Base-by-base conservation (phyloP, 2,113 vertebrate species). In the Chitala chitala region DNA sequence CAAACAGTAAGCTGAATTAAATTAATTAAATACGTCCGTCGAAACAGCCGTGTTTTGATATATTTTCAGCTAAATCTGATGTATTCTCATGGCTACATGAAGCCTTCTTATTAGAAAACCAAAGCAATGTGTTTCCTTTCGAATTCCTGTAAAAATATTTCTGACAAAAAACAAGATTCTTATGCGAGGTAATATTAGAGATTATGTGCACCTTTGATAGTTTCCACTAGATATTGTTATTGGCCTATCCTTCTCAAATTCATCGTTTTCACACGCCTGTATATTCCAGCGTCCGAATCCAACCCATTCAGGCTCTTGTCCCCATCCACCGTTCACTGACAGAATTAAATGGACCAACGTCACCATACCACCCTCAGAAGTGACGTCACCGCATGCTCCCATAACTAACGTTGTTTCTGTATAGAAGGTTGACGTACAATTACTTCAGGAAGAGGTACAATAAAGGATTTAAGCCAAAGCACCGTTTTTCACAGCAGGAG, bases 341-440 rank as follows among this genome's bases (percentile, higher is more conserved):
- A 82, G 82, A 84, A 84, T 91, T 88, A 90, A 86, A 78, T 81
- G 79, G 5, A 56, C 1, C 76, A 24, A 92, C 92, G 93, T 94
- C 92, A 95, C 87, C 86, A 88, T 92, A 91, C 81, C 83, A 66
- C 74, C 85, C 83, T 83, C 86, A 88, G 87, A 86, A 86, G 79
- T 0, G 40, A 77, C 91, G 90, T 92, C 91, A 92, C 83, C 64
- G 71, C 36, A 81, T 36, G 22, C 78, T 82, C 81, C 75, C 71
- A 81, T 77, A 66, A 84, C 86, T 88, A 76, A 89, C 91, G 90
- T 91, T 86, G 90, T 82, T 56, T 10, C 66, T 42, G 55, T 71
- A 54, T 70, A 59, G 66, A 59, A 48, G 44, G 68, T 24, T 75
- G 74, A 75, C 74, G 74, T 75, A 6, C 74, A 75, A 36, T 51